Evolutionary conservation across 1,140 invertebrate species (phyloP).

Genomic region (Centruroides sculpturatus): DNA sequence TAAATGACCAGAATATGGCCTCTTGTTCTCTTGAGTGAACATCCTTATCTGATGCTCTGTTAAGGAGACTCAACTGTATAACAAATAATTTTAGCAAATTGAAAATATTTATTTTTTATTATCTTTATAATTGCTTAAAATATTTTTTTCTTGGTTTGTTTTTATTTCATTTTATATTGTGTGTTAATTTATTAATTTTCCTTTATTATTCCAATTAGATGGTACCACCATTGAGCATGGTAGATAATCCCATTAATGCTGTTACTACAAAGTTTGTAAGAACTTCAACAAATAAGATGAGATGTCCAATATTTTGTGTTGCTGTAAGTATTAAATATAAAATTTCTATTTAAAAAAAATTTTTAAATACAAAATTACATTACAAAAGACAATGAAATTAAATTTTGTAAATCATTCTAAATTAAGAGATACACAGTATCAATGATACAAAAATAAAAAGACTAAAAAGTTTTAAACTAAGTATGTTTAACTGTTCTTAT

Average conservation of each 20-base stretch:
- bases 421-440: too few relatives aligned
- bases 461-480: too few relatives aligned
- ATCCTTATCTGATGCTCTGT: background rate
- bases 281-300: constrained; percentile 98
- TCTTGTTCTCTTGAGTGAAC: too few relatives aligned
- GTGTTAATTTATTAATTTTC: background rate
- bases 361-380: too few relatives aligned
- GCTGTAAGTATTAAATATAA: constrained; percentile 38
- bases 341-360: too few relatives aligned
- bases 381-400: too few relatives aligned
- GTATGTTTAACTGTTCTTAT: too few relatives aligned
- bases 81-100: too few relatives aligned
- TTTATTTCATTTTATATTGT: background rate
- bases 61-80: background rate
- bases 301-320: constrained; percentile 96
- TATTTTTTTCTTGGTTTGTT: background rate
- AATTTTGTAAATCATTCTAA: too few relatives aligned
- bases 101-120: background rate
- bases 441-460: too few relatives aligned
- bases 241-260: constrained; percentile 91
- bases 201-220: constrained; percentile 29
- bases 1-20: too few relatives aligned
- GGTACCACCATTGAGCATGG: constrained; percentile 71
- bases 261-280: constrained; percentile 92
- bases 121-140: background rate